Base-by-base conservation (phyloP, 2,797 vertebrate species). In the Eurystomus glaucurus region DNA sequence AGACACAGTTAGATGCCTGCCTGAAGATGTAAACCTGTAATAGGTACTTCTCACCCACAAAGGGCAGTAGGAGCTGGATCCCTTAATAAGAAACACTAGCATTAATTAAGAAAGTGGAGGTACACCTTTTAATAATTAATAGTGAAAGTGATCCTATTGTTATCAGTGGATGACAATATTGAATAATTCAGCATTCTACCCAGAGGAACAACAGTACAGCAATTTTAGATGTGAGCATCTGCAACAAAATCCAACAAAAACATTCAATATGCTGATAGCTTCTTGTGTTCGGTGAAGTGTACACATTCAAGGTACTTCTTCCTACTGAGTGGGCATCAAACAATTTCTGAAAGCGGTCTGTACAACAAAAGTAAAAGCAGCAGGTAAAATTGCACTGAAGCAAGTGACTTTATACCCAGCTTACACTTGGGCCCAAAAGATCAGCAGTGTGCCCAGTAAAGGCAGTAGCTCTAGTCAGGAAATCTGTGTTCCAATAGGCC, bases 131-230 rank as follows among this genome's bases (percentile, higher is more conserved):
- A 97, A 94, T 94, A 93, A 80, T 95, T 90, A 90, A 97, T 22
- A 83, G n/a, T 65, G 79, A 93, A 96, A 85, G 29, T 33, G 48
- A 92, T 89, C 41, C 13, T 43, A 43, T 43, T 43, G 41, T 43
- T 43, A 43, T 43, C 71, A 46, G 12, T 1, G 14, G 65, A 66
- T 70, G 65, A 68, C 39, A 11, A 28, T 48, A 77, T 20, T 90
- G 88, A 97, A 97, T 96, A 97, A 97, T 96, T 94, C 72, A 95
- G 50, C 50, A 43, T 37, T n/a, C 35, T 37, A 58, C 51, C 60
- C 85, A 89, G 92, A 89, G 83, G 45, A 89, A 93, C 76, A 87
- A 55, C 10, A 21, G 28, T 74, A 48, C 52, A 46, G 91, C 77
- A 94, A 91, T 65, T 74, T 68, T n/a, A 76, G 37, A 88, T n/a